phyloP scores from a whole-genome alignment of 2,888 invertebrate species.

The Brenthis hecate region DNA sequence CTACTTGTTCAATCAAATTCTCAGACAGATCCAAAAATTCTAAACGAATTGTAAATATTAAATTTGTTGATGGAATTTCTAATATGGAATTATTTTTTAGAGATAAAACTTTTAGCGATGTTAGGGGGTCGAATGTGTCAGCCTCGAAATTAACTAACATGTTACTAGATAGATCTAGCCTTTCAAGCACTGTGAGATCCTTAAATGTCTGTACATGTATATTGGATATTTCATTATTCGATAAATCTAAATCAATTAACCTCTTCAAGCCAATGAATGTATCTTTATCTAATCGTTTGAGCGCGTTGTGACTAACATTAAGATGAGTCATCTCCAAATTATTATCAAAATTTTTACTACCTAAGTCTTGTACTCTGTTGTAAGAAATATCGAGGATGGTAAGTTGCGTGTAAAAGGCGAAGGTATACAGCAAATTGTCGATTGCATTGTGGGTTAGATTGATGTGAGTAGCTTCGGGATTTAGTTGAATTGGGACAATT shows the following conservation, averaged over 20 bases:
- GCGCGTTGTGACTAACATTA: slow-evolving; percentile 89
- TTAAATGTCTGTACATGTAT: slow-evolving; percentile 89
- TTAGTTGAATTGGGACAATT: slow-evolving; percentile 93
- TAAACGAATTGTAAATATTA: slow-evolving; percentile 85
- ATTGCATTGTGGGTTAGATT: slow-evolving; percentile 93
- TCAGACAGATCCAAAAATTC: slow-evolving; percentile 89
- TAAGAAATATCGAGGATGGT: slow-evolving; percentile 90
- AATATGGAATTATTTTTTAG: slow-evolving; percentile 90
- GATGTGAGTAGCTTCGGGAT: slow-evolving; percentile 92
- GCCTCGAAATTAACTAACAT: slow-evolving; percentile 88
- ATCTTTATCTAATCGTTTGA: slow-evolving; percentile 87
- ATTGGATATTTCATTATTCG: slow-evolving; percentile 88
- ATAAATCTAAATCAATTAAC: slow-evolving; percentile 87
- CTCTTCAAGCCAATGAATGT: slow-evolving; percentile 88
- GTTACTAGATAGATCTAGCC: slow-evolving; percentile 89
- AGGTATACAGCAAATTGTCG: slow-evolving; percentile 88
- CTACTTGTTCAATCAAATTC: slow-evolving; percentile 89
- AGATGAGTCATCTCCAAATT: slow-evolving; percentile 88
- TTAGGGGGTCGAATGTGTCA: slow-evolving; percentile 86
- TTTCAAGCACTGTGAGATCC: slow-evolving; percentile 87
- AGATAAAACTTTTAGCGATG: slow-evolving; percentile 87
- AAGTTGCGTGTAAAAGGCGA: slow-evolving; percentile 91
- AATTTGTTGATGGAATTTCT: slow-evolving; percentile 87
- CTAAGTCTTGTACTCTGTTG: slow-evolving; percentile 91
- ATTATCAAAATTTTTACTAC: slow-evolving; percentile 90